A percentile compares a stretch with the other conserved stretches of the same genome.
Conservation (phyloP, 1,140 invertebrate species). For the Yoshiicerus persimilis region DNA sequence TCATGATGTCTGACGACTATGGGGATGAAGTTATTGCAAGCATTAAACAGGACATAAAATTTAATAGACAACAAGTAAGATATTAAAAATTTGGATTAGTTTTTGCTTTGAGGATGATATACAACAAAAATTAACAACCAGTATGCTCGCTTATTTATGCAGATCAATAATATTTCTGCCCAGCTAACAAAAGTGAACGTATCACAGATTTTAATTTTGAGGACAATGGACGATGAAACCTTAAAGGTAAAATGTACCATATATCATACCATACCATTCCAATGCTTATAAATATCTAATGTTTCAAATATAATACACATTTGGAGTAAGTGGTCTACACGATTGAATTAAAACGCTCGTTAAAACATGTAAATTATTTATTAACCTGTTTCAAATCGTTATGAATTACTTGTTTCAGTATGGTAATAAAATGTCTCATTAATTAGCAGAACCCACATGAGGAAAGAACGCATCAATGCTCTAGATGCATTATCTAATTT, state of each 20-base stretch:
- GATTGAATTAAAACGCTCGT: too few relatives aligned
- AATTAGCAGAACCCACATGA: too few relatives aligned
- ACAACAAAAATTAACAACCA: background rate
- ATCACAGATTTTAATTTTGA: constrained; percentile 30
- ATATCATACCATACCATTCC: too few relatives aligned
- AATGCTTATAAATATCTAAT: too few relatives aligned
- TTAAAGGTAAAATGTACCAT: constrained; percentile 5
- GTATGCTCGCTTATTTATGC: background rate
- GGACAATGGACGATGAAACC: constrained; percentile 36
- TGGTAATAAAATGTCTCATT: too few relatives aligned
- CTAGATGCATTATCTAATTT: too few relatives aligned
- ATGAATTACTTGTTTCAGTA: too few relatives aligned
- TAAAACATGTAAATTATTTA: too few relatives aligned
- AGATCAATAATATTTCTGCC: constrained; percentile 22
- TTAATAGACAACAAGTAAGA: background rate
- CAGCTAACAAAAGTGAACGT: constrained; percentile 29
- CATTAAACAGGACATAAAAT: background rate
- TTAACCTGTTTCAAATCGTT: too few relatives aligned
- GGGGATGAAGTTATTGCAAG: background rate
- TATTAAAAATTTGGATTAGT: background rate
- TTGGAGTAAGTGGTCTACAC: too few relatives aligned
- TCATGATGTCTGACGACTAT: background rate
- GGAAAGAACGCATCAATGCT: too few relatives aligned
- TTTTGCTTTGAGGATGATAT: background rate
- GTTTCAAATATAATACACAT: too few relatives aligned